Base-by-base conservation (phyloP, 1,140 invertebrate genomes). In the Acyrthosiphon pisum region DNA sequence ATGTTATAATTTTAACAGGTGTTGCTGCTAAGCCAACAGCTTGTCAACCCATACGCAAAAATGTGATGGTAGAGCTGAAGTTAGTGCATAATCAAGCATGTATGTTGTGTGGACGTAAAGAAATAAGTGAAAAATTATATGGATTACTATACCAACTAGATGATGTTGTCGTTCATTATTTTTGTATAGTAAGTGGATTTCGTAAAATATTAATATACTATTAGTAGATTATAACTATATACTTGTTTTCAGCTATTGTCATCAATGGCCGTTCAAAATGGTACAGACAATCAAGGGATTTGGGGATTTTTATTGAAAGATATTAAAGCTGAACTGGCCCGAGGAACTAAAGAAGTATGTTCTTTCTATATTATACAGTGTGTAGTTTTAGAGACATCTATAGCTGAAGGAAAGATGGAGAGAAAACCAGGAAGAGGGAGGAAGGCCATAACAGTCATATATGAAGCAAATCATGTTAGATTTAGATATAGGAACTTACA, bases 301-400 rank as follows among this genome's bases (percentile, higher is more conserved):
- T 94, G 96, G 68, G 97, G 97, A 30, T 97, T 97, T 95, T 94
- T 97, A 90, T 94, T 94, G 26, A 93, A 94, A n/a, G 96, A 97
- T 94, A 97, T 97, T 84, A 94, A 95, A 30, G 96, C 96, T 93
- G 97, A 97, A 95, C 93, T 96, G n/a, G 94, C 94, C 93, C 95
- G 97, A 94, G 96, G 96, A 93, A 94, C 94, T 90, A 95, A 95
- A 94, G 94, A 97, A 94, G 96, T 96, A 95, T 95, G 95, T 94
- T 44, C 4, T 41, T 22, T 50, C 26, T 90, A 41, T 41, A 18
- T 30, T 26, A 6, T 44, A 11, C 14, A 26, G 2, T 7, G 9
- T 56, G 8, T 56, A 30, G 3, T 41, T 18, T 46, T 46, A 46
- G 8, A 46, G 44, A 8, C 9, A 46, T 46, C 6, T 8, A 9